Conservation (phyloP, 2,113 vertebrate species). For the Fregata magnificens region DNA sequence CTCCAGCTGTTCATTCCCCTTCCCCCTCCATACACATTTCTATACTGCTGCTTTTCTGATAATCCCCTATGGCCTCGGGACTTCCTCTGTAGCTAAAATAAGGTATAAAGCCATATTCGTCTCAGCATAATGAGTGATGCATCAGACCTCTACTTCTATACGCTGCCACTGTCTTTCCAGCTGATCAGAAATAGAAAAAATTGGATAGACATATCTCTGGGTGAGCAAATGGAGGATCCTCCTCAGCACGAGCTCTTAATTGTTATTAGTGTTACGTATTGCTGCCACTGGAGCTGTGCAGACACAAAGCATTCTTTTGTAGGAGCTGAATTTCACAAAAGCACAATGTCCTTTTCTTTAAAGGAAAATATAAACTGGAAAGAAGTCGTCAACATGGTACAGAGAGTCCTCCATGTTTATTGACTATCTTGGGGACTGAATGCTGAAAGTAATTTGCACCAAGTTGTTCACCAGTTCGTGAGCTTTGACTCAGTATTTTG, state of each 20-base stretch:
- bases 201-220: neutral
- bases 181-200: neutral
- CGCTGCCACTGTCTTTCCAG: neutral
- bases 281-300: neutral
- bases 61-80: neutral
- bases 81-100: constrained; percentile 27
- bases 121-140: neutral
- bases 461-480: neutral
- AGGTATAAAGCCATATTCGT: neutral
- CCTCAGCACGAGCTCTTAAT: neutral
- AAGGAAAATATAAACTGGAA: neutral
- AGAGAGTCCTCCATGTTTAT: constrained; percentile 4
- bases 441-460: neutral
- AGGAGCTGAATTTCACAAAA: neutral
- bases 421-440: neutral
- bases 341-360: constrained; percentile 1
- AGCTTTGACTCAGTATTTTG: neutral
- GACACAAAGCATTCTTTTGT: constrained; percentile 11
- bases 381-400: neutral
- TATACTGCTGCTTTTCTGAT: neutral
- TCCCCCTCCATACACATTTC: neutral
- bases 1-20: neutral
- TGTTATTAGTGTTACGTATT: neutral
- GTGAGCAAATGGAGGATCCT: neutral
- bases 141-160: neutral